Evolutionary conservation across 53 echinoderm and acorn worm species (phyloP), one percentile per base, ranked within the genome.

Genomic region (Pentamera pediparva): DNA sequence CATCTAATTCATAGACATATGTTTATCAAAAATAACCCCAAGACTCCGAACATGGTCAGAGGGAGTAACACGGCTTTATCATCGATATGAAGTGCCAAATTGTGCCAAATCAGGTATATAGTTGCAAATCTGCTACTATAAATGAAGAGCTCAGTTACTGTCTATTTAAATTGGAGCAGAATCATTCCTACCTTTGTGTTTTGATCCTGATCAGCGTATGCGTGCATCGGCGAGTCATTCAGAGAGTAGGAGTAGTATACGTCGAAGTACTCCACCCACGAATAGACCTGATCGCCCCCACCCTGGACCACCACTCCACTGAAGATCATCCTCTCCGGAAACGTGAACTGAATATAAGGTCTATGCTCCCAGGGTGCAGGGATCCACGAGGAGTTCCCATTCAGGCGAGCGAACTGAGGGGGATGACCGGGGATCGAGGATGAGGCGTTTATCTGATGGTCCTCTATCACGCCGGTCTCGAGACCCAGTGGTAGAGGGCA

Each of bases 401-500:
- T 69, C 32, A 93, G 61, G 0, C 89, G 74, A n/a, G 86, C 93
- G 61, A 78, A 75, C 51, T 71, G 56, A 0, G 93, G 81, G 22
- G 63, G 61, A 64, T 89, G 93, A 10, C 38, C 77, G 45, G 86
- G 89, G 22, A 81, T 50, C 38, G 37, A 89, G n/a, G 84, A 81
- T 33, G 93, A 89, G 21, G 89, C 89, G 12, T 15, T 37, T 26
- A 93, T 57, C 55, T 89, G 84, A 21, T 67, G 50, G 56, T 84
- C 82, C 38, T 34, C 32, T 21, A 86, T 79, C n/a, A 49, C 63
- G 4, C 89, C 93, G 0, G 89, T 80, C 18, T 78, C 89, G 71
- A 93, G 77, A 13, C 93, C 89, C 32, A 93, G 72, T 15, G 93
- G 93, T n/a, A 93, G 61, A 0, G 93, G 89, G 35, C 93, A 93